Evolutionary conservation across 2,888 invertebrate genomes (phyloP), one percentile per base, ranked within the genome.

Genomic region (Dinocampus coccinellae): DNA sequence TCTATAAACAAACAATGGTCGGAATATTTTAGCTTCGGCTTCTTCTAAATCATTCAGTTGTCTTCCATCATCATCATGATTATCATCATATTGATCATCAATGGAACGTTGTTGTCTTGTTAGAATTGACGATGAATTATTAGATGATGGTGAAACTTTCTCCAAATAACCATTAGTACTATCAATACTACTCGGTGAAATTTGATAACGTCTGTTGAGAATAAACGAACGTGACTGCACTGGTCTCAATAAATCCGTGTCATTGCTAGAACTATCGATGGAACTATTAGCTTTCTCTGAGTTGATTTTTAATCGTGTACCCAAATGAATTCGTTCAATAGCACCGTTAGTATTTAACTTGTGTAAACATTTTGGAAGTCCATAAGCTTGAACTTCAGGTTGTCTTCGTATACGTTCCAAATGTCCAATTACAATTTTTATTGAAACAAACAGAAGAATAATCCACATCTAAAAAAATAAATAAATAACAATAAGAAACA

Each of bases 1-100:
- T 11, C 84, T 80, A 61, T 85, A 84, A 3, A 81, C 84, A 60
- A 86, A 86, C 3, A 86, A 73, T 1, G 85, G 86, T 55, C 86
- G 79, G 60, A 86, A 86, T 1, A 86, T 80, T 57, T 83, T 85
- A 1, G 83, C 72, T 62, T 86, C 85, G 11, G 82, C 81, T 0
- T 76, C 78, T 22, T 79, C 77, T 3, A 86, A 75, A 63, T 85
- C 83, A 13, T 77, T 70, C 6, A 61, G 24, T 0, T 29, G 7
- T 22, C 1, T 13, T 1, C 2, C 22, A 16, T 63, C 33, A 20
- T 24, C 2, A 16, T 26, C 4, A 47, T 33, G 3, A 39, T 7
- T 7, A 29, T 29, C 3, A 29, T 3, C 3, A 29, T 29, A 4
- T 29, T 24, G 1, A 13, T 26, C 10, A 34, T 33, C 7, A 39